Evolutionary conservation across 1,140 invertebrate species (phyloP), one percentile per base, ranked within the genome.

Genomic region (Papilio glaucus): DNA sequence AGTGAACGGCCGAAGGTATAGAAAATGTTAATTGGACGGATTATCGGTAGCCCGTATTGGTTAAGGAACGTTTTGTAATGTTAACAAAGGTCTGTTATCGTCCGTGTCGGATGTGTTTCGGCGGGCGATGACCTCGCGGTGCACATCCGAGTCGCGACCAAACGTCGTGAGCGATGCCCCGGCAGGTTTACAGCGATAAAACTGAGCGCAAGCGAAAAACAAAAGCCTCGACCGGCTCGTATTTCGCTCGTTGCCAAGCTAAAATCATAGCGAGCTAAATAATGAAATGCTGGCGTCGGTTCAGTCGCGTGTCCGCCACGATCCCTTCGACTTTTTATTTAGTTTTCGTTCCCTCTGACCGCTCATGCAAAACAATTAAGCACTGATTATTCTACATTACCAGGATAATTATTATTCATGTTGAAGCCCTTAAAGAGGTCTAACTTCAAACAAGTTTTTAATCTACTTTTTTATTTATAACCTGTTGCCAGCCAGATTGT

Each of bases 61-160:
- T 39, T 63, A 21, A 38, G 29, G 24, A 68, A 21, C 21, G 42
- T 33, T 69, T 49, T 67, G 62, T 63, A 39, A 57, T 73, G 38
- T 38, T 72, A 49, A 74, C 60, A 72, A 73, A 71, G 76, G 75
- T 80, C 80, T 77, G 71, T 78, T 80, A 85, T 81, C 78, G 81
- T 83, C 81, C 81, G 86, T 80, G 83, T 78, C 80, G 77, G 83
- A 80, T 87, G 83, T 79, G 82, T 87, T 88, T 87, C 70, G 84
- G 80, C 85, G 89, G 89, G 89, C 89, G 86, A 80, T 75, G 86
- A 90, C 87, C 86, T 84, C 84, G 81, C 79, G 80, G 82, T 84
- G 85, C 87, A 84, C 84, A 89, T 89, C 69, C 21, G 49, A 57
- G 71, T 42, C 73, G 63, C 74, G 53, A 76, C 72, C 76, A 79